Evolutionary conservation across 37 sponge, comb jelly and placozoan genomes (phyloP).

Genomic region (Oopsacas minuta): DNA sequence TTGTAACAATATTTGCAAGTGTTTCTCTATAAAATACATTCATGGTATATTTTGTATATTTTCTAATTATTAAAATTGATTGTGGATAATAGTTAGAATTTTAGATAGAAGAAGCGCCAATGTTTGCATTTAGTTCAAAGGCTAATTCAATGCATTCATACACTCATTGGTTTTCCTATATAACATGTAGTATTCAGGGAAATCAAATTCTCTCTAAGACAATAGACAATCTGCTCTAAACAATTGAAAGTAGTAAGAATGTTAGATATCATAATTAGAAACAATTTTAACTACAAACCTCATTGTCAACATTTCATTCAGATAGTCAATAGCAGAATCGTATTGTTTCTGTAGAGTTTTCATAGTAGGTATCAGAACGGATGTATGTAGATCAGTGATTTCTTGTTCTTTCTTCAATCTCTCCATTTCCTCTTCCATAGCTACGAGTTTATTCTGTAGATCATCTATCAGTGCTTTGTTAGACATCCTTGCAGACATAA

Average conservation of each 20-base stretch:
- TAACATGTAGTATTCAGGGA: neutral
- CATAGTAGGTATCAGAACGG: neutral
- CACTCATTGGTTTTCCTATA: neutral
- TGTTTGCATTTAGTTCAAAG: neutral
- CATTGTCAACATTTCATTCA: neutral
- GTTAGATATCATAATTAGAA: too few relatives aligned
- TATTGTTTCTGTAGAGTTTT: neutral
- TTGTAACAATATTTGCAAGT: too few relatives aligned
- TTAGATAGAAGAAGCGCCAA: too few relatives aligned
- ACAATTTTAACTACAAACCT: neutral
- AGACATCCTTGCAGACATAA: neutral
- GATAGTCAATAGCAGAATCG: conserved; percentile 5
- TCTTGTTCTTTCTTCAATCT: neutral
- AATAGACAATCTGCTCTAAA: neutral
- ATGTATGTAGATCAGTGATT: neutral
- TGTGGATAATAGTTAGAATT: too few relatives aligned
- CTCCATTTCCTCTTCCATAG: neutral
- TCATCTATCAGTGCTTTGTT: neutral
- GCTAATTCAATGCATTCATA: neutral
- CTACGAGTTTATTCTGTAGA: neutral
- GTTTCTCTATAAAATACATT: too few relatives aligned
- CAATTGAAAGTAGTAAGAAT: neutral
- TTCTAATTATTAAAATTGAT: too few relatives aligned
- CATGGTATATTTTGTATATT: neutral
- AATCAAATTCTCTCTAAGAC: neutral